Base-by-base conservation (phyloP, 64 coral and sea anemone species). In the Stylophora pistillata region DNA sequence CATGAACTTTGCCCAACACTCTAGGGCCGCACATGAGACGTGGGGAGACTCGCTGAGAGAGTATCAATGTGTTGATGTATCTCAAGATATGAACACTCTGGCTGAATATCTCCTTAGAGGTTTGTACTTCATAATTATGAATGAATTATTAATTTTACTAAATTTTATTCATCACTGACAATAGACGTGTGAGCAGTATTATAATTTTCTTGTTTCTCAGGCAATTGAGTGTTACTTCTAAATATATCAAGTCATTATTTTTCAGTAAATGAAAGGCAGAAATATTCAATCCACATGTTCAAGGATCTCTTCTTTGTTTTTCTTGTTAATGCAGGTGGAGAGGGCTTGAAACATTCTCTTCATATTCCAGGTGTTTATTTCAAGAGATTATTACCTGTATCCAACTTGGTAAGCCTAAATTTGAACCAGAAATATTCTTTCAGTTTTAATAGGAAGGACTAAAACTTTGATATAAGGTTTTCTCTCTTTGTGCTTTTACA, bases 21-120 rank as follows among this genome's bases (percentile, higher is more conserved):
- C 14, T 31, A 98, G 96, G 96, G 96, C 96, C 52, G 96, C 93
- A 25, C 93, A 98, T 79, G 81, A 95, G 81, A 89, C 87, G 81
- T 98, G 96, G 96, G 82, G 87, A 57, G 64, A 90, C 33, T 90
- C 58, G 13, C 72, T 95, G 26, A 89, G 92, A 65, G 93, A 95
- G 62, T 98, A 98, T 68, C 96, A 98, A 61, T 94, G 96, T 88
- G 92, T 98, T 5, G 96, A 98, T 88, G 89, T 98, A 15, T 98
- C 96, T 0, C 89, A 92, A 41, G 78, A 92, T 18, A 98, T 98
- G 96, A 98, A 95, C 56, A 79, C 29, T 77, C 30, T 89, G 3
- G 90, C 96, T 66, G 86, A 93, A 56, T 92, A 87, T 89, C 93
- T 98, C 26, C 62, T 98, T 21, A 91, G 90, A 95, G 93, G 96